A percentile compares a stretch with the other conserved stretches of the same genome.
phyloP scores from a whole-genome alignment of 2,797 vertebrate species.

The Buphagus erythrorhynchus region DNA sequence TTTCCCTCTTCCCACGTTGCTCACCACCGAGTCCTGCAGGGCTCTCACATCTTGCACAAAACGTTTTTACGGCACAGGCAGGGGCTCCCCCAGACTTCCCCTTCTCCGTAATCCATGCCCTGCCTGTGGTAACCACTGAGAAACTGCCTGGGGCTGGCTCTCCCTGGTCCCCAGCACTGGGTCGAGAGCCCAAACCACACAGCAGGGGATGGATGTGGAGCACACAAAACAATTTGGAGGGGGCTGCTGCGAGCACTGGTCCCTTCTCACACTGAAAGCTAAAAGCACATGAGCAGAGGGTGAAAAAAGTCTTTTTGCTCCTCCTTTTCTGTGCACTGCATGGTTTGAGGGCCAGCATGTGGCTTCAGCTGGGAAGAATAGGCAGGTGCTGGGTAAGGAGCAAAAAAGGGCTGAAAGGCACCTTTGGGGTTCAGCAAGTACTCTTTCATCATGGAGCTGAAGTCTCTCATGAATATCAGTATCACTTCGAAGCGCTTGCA shows the following conservation, averaged over 20 bases:
- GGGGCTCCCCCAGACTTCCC: neutral
- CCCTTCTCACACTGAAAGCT: neutral
- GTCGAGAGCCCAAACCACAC: rapidly evolving
- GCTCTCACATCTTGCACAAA: neutral
- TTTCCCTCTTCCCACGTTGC: neutral
- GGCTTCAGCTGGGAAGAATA: neutral
- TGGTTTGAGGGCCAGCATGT: neutral
- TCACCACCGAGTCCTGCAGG: neutral
- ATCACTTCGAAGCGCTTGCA: neutral
- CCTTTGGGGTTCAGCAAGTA: neutral
- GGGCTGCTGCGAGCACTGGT: neutral
- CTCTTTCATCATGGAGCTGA: rapidly evolving
- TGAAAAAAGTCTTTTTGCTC: neutral
- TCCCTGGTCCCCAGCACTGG: rapidly evolving
- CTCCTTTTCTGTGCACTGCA: neutral
- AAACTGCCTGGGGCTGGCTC: neutral
- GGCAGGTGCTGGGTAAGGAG: neutral
- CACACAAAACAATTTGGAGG: neutral
- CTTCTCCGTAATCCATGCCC: neutral
- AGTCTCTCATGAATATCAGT: neutral
- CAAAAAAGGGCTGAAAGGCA: neutral
- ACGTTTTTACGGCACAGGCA: rapidly evolving
- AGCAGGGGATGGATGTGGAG: neutral
- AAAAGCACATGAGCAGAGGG: rapidly evolving
- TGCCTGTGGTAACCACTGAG: rapidly evolving